phyloP scores from a whole-genome alignment of 2,797 vertebrate species.

The Myotis myotis region DNA sequence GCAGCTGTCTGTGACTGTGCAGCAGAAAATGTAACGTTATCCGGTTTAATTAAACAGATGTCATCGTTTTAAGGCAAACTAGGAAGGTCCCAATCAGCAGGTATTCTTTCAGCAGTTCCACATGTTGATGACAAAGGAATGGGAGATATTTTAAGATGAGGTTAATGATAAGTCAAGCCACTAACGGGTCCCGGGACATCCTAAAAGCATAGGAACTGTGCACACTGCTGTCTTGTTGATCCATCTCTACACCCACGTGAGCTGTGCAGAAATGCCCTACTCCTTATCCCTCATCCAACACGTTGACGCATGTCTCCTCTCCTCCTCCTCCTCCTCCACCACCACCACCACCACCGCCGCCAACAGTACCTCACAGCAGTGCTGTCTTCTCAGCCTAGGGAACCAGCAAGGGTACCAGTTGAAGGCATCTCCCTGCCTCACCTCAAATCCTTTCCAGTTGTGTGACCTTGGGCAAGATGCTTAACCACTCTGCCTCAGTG shows the following conservation, averaged over 20 bases:
- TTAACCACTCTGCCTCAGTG: not conserved
- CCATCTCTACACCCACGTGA: not conserved
- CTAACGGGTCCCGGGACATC: not conserved
- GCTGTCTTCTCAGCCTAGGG: not conserved
- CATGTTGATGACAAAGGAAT: not conserved
- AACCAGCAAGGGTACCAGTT: not conserved
- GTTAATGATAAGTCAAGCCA: not conserved
- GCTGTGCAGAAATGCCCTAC: not conserved
- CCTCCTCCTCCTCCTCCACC: rapidly evolving
- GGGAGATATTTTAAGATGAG: not conserved
- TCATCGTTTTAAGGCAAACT: not conserved
- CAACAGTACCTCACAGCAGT: not conserved
- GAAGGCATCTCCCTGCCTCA: not conserved
- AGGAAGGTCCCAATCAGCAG: not conserved
- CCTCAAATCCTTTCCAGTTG: not conserved
- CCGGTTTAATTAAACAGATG: not conserved
- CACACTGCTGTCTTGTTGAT: not conserved
- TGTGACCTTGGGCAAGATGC: not conserved
- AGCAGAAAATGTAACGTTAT: not conserved
- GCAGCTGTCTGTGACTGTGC: not conserved
- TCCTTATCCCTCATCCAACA: not conserved
- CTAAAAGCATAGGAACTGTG: not conserved
- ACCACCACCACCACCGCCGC: not conserved
- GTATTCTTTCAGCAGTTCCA: not conserved
- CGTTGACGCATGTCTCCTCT: not conserved